These are phyloP conservation scores for Callaeas wilsoni DNA, from an alignment of 2,113 vertebrate species.

Conservation along the genomic window DNA sequence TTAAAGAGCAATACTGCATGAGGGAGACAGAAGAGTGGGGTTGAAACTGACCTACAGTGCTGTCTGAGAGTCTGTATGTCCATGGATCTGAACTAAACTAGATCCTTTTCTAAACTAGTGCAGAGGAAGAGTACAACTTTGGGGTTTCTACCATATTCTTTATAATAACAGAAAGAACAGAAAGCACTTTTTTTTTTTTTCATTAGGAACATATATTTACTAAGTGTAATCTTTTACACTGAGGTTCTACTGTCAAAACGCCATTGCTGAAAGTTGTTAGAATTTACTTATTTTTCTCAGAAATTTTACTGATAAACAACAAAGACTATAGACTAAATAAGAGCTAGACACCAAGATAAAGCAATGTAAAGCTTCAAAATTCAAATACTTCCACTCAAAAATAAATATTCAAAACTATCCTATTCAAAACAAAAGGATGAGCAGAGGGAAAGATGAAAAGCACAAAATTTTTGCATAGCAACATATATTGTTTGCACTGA, in stretches of 20 bases:
- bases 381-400: not conserved
- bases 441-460: not conserved
- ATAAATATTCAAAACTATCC: not conserved
- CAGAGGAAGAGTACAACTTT: not conserved
- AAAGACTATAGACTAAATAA: not conserved
- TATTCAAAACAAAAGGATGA: not conserved
- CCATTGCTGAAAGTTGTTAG: not conserved
- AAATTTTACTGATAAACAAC: not conserved
- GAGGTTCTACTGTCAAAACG: not conserved
- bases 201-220: too few species aligned
- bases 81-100: not conserved
- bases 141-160: not conserved
- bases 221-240: not conserved
- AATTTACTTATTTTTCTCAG: not conserved
- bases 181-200: too few species aligned
- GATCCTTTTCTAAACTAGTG: not conserved
- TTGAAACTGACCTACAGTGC: not conserved
- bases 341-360: not conserved
- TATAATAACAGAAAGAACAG: not conserved
- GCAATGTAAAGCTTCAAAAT: not conserved
- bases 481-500: not conserved
- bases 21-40: accelerated
- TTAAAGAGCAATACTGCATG: not conserved
- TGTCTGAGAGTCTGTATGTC: not conserved
- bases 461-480: not conserved